Evolutionary conservation across 2,888 invertebrate genomes (phyloP).

Genomic region (Parnassius glacialis): DNA sequence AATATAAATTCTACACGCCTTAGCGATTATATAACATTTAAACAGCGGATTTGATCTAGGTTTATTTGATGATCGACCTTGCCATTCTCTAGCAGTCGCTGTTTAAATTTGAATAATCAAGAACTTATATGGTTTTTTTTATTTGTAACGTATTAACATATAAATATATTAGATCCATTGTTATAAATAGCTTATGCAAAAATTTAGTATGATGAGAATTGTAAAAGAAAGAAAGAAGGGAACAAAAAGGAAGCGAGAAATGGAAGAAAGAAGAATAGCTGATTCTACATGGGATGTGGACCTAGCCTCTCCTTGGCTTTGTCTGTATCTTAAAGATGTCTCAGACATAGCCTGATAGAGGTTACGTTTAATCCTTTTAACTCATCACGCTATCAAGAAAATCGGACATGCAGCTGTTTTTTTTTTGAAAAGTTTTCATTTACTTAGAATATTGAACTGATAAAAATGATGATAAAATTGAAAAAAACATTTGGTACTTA

Average conservation of each 20-base stretch:
- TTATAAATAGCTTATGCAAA: not conserved
- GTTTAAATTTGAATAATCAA: slow-evolving; percentile 25
- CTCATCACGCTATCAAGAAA: slow-evolving; percentile 29
- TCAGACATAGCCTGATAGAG: slow-evolving; percentile 82
- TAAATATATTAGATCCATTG: no score
- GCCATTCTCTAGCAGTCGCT: slow-evolving; percentile 24
- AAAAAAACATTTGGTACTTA: no score
- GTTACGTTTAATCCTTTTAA: slow-evolving; percentile 75
- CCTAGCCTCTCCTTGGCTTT: slow-evolving; percentile 83
- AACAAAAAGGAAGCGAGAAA: not conserved
- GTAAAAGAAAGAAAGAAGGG: not conserved
- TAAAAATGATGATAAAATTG: no score
- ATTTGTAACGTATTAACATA: no score
- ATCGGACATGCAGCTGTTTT: slow-evolving; percentile 28
- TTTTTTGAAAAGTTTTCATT: no score
- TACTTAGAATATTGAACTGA: no score
- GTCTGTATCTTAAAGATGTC: slow-evolving; percentile 68
- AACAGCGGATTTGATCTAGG: slow-evolving; percentile 24
- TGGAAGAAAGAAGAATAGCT: slow-evolving; percentile 1
- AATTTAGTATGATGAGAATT: not conserved
- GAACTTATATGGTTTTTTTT: slow-evolving; percentile 2
- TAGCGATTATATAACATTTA: slow-evolving; percentile 11
- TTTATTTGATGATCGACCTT: slow-evolving; percentile 25
- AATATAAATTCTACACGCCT: slow-evolving; percentile 8
- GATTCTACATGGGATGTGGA: slow-evolving; percentile 53